Percentiles rank a stretch among this genome's conserved stretches.
These are phyloP conservation scores for Agelas oroides DNA, from an alignment of 37 sponge, comb jelly and placozoan species.

Conservation along the genomic window DNA sequence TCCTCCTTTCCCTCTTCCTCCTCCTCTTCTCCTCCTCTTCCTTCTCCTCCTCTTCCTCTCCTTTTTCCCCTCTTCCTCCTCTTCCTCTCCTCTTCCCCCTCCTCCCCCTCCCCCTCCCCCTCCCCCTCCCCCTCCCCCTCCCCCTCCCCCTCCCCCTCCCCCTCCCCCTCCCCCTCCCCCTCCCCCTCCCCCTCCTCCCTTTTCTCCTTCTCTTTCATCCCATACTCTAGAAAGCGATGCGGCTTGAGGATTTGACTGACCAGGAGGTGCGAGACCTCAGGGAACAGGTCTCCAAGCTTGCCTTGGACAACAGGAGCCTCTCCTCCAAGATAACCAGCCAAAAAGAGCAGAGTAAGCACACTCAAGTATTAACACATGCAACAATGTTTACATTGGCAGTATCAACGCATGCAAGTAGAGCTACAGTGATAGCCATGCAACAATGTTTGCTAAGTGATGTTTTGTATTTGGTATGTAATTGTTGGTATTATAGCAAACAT, in stretches of 20 bases:
- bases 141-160: conserved; percentile 11
- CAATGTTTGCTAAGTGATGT: too few species aligned
- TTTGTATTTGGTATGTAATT: too few species aligned
- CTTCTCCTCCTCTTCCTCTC: background rate
- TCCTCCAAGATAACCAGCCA: conserved; percentile 22
- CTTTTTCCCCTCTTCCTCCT: background rate
- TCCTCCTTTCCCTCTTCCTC: too few species aligned
- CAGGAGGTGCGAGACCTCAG: conserved; percentile 38
- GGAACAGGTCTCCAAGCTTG: conserved; percentile 19
- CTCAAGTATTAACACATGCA: background rate
- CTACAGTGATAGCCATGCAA: background rate
- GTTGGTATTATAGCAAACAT: too few species aligned
- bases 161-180: conserved; percentile 8
- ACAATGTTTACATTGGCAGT: background rate
- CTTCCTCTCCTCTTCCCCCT: background rate
- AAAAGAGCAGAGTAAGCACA: conserved; percentile 57
- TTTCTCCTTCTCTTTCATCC: background rate
- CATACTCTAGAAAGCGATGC: conserved; percentile 53
- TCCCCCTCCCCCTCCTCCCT: too few species aligned
- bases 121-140: background rate
- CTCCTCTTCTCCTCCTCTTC: background rate
- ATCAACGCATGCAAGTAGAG: background rate
- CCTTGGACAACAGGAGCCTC: conserved; percentile 31
- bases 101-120: background rate
- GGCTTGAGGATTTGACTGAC: conserved; percentile 60